These are phyloP conservation scores for Chironomus tentans DNA, from an alignment of 2,888 invertebrate species.

Conservation along the genomic window DNA sequence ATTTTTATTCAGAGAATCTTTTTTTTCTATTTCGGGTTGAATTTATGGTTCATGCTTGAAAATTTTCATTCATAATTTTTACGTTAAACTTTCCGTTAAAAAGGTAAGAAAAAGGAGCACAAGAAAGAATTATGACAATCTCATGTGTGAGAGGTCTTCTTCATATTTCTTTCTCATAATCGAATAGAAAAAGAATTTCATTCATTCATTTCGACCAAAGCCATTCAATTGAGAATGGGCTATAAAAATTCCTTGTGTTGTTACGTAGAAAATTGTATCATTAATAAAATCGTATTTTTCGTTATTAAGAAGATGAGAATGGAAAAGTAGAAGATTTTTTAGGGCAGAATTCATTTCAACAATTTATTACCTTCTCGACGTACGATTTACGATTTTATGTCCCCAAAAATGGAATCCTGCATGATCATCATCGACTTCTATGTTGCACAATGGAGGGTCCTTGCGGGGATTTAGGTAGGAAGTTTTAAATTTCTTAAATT, in stretches of 20 bases:
- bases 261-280: constrained; percentile 6
- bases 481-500: too few relatives aligned
- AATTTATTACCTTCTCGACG: constrained; percentile 22
- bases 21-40: too few relatives aligned
- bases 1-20: too few relatives aligned
- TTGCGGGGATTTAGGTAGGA: too few relatives aligned
- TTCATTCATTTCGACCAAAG: too few relatives aligned
- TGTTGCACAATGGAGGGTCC: neutral
- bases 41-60: too few relatives aligned
- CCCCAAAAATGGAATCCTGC: constrained; percentile 14
- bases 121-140: too few relatives aligned
- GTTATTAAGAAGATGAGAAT: neutral
- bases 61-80: constrained; percentile 1
- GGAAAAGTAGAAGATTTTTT: neutral
- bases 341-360: constrained; percentile 18
- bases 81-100: constrained; percentile 1
- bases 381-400: neutral
- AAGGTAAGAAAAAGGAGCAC: neutral
- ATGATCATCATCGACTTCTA: constrained; percentile 15
- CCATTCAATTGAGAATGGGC: neutral
- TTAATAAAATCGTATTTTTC: constrained; percentile 23
- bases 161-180: neutral
- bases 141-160: too few relatives aligned
- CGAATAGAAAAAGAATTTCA: neutral
- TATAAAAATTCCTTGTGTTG: neutral